Percentiles rank a stretch among this genome's conserved stretches.
Conservation (phyloP, 1,140 invertebrate species). For the Drosophila rufa region DNA sequence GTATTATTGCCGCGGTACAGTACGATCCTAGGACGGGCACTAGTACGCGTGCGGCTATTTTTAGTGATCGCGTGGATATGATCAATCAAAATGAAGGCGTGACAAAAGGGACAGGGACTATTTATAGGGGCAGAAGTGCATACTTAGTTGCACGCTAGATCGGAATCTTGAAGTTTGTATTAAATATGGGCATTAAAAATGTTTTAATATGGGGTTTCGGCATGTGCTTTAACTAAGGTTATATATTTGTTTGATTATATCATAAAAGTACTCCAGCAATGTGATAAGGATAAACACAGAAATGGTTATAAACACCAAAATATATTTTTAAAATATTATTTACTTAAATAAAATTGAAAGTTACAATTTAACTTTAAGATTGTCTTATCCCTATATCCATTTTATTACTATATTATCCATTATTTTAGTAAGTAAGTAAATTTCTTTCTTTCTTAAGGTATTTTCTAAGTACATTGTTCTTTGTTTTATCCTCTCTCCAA, state of each 20-base stretch:
- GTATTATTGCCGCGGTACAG: constrained; percentile 55
- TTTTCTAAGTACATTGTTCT: not conserved
- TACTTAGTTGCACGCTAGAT: not conserved
- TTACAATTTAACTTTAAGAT: no score
- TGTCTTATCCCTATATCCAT: no score
- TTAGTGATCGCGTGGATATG: constrained; percentile 50
- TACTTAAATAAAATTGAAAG: no score
- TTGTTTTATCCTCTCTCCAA: not conserved
- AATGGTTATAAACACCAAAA: no score
- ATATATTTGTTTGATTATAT: not conserved
- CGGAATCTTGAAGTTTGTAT: not conserved
- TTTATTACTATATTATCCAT: no score
- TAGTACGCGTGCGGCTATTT: constrained; percentile 19
- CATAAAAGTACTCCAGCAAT: no score
- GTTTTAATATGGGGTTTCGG: not conserved
- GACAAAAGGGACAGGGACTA: constrained; percentile 36
- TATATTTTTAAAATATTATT: no score
- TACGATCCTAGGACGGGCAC: constrained; percentile 46
- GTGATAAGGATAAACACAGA: no score
- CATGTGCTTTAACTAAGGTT: not conserved
- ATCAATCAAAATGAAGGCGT: constrained; percentile 47
- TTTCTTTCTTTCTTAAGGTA: no score
- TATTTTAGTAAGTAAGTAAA: no score
- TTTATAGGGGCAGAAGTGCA: constrained; percentile 15
- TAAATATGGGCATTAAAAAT: constrained; percentile 6